A percentile compares a stretch with the other conserved stretches of the same genome.
phyloP scores from a whole-genome alignment of 2,797 vertebrate species.

The Hydrophis major region DNA sequence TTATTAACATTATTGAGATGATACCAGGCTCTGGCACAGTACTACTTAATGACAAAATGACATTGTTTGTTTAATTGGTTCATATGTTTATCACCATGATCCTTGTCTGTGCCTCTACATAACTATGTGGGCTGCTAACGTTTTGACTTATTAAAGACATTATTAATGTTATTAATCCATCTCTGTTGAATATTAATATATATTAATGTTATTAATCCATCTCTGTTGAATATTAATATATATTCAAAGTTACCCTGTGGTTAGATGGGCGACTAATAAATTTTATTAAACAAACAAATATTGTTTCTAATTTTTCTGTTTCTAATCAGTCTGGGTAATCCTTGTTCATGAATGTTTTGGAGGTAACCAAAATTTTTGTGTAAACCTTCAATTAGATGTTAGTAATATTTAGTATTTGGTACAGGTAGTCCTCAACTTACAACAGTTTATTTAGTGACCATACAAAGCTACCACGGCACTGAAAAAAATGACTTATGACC shows the following conservation, averaged over 20 bases:
- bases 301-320: neutral
- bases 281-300: neutral
- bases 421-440: neutral
- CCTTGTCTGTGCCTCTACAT: neutral
- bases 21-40: no score
- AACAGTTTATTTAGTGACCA: neutral
- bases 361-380: neutral
- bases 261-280: no score
- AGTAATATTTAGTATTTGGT: neutral
- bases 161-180: neutral
- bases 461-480: neutral
- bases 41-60: neutral
- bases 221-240: neutral
- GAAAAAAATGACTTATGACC: neutral
- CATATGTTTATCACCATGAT: neutral
- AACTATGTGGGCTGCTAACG: neutral
- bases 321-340: neutral
- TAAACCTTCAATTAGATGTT: neutral
- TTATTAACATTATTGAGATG: no score
- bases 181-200: neutral
- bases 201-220: neutral
- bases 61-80: neutral
- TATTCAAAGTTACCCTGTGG: neutral
- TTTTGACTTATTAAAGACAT: neutral
- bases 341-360: neutral